These are phyloP conservation scores for Nannospalax galili DNA, from an alignment of 2,113 vertebrate genomes.

Conservation along the genomic window DNA sequence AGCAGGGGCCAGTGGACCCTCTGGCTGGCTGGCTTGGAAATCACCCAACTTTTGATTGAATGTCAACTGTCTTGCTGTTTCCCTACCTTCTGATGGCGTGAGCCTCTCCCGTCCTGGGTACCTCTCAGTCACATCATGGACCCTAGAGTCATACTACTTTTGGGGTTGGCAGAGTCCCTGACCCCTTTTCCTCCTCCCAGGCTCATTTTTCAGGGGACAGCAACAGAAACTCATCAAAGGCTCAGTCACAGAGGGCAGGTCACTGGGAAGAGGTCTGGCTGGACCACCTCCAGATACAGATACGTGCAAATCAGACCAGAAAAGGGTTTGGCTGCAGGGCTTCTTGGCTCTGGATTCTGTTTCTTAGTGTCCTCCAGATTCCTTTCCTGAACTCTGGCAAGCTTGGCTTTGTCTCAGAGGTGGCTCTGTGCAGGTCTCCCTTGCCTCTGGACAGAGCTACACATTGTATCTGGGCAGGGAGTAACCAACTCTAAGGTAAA, in stretches of 20 bases:
- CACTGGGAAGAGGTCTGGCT: background rate
- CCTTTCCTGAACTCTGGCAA: background rate
- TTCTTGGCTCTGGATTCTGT: slow-evolving; percentile 35
- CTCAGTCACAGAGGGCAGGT: background rate
- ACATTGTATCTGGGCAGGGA: too few relatives aligned
- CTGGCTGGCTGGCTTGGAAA: background rate
- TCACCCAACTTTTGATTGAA: background rate
- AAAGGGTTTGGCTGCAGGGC: slow-evolving; percentile 14
- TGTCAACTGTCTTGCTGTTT: background rate
- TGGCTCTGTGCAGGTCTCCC: background rate
- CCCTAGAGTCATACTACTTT: background rate
- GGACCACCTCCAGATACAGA: slow-evolving; percentile 16
- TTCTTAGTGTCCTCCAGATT: slow-evolving; percentile 38
- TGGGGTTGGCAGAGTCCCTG: background rate
- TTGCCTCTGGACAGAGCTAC: too few relatives aligned
- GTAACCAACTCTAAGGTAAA: background rate
- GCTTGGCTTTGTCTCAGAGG: background rate
- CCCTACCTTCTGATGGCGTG: background rate
- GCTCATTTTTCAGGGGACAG: background rate
- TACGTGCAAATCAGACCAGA: slow-evolving; percentile 48
- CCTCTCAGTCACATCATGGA: background rate
- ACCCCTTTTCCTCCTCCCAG: background rate
- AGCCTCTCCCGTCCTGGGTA: background rate
- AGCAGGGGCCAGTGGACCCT: background rate
- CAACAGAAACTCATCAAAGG: background rate